phyloP scores from a whole-genome alignment of 2,113 vertebrate genomes.

The Bujurquina vittata region DNA sequence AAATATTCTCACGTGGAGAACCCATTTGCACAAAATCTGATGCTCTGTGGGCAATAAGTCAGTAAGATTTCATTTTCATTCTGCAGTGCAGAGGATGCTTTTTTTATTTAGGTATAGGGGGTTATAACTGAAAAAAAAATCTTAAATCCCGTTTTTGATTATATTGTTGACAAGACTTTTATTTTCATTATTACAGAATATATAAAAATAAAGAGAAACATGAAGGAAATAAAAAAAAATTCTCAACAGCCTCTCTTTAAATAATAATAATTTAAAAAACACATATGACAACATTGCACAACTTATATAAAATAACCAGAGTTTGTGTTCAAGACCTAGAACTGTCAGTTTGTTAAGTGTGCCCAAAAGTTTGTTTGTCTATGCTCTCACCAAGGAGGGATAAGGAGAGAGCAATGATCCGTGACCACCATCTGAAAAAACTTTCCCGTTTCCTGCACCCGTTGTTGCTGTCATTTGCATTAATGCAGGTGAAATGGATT shows the following conservation, averaged over 20 bases:
- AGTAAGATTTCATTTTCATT: not conserved
- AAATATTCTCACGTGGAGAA: not conserved
- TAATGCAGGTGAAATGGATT: not conserved
- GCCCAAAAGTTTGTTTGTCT: not conserved
- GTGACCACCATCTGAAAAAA: not conserved
- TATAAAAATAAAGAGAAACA: not conserved
- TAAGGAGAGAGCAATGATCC: not conserved
- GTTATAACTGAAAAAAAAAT: not conserved
- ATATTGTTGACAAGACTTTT: not conserved
- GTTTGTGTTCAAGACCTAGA: too few relatives aligned
- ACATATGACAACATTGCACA: not conserved
- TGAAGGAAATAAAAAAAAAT: not conserved
- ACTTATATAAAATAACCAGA: too few relatives aligned
- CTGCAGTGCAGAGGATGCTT: not conserved
- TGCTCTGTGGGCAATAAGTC: too few relatives aligned
- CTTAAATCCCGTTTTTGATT: not conserved
- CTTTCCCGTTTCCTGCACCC: not conserved
- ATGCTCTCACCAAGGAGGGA: not conserved
- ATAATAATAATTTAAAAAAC: rapidly evolving
- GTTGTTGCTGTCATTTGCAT: not conserved
- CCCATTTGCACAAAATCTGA: not conserved
- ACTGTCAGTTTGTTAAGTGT: too few relatives aligned
- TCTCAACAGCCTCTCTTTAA: not conserved
- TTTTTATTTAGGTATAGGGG: not conserved
- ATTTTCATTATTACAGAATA: not conserved